Percentiles rank a stretch among this genome's conserved stretches.
phyloP scores from a whole-genome alignment of 2,888 invertebrate genomes.

The Bembecia ichneumoniformis region DNA sequence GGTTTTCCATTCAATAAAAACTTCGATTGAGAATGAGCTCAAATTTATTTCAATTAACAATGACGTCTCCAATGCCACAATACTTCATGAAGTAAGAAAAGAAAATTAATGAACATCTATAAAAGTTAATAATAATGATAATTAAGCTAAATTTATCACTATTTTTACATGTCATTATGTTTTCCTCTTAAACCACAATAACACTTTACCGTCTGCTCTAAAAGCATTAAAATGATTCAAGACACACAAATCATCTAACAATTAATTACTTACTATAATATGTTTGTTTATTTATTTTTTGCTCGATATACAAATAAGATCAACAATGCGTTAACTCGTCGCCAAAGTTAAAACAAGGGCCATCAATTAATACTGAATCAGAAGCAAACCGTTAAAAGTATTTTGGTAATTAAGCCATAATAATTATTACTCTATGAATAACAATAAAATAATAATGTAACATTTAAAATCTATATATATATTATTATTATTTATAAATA shows the following conservation, averaged over 20 bases:
- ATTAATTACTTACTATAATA: slow-evolving; percentile 68
- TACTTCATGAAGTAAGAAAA: slow-evolving; percentile 71
- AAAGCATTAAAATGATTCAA: slow-evolving; percentile 70
- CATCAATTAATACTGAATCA: slow-evolving; percentile 70
- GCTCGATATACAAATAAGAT: slow-evolving; percentile 69
- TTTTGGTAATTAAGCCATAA: slow-evolving; percentile 68
- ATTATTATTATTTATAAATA: slow-evolving; percentile 35
- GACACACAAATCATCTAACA: slow-evolving; percentile 70
- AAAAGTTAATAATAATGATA: slow-evolving; percentile 72
- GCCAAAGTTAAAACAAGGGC: slow-evolving; percentile 47
- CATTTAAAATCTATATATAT: slow-evolving; percentile 38
- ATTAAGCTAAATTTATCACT: slow-evolving; percentile 72
- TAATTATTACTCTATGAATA: slow-evolving; percentile 49
- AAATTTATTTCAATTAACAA: slow-evolving; percentile 72
- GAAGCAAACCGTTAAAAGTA: slow-evolving; percentile 60
- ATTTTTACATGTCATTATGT: slow-evolving; percentile 73
- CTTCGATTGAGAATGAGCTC: slow-evolving; percentile 67
- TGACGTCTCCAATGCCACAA: slow-evolving; percentile 71
- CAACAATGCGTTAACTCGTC: slow-evolving; percentile 45
- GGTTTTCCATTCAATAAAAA: slow-evolving; percentile 41
- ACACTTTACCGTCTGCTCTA: slow-evolving; percentile 68
- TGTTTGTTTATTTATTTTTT: slow-evolving; percentile 50
- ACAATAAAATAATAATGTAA: slow-evolving; percentile 52
- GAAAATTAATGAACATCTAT: slow-evolving; percentile 71
- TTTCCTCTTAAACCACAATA: slow-evolving; percentile 68